Percentiles rank a stretch among this genome's conserved stretches.
These are phyloP conservation scores for Dipodomys spectabilis DNA, from an alignment of 2,113 vertebrate genomes.

Conservation along the genomic window DNA sequence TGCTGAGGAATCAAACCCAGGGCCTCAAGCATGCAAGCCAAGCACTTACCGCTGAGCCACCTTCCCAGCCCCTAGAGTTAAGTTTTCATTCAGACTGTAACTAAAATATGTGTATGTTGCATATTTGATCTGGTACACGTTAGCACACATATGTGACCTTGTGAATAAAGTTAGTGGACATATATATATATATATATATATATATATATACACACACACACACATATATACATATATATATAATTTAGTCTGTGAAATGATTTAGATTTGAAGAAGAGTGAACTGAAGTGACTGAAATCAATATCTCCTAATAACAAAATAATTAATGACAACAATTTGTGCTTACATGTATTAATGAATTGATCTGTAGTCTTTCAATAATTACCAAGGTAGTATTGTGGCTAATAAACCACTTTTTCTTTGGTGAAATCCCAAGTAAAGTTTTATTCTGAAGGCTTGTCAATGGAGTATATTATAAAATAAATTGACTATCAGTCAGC, in stretches of 20 bases:
- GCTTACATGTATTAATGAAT: not conserved
- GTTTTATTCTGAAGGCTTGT: slow-evolving; percentile 13
- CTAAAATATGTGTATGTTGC: not conserved
- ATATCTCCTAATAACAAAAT: not conserved
- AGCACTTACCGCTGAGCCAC: too few relatives aligned
- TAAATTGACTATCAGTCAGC: not conserved
- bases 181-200: too few relatives aligned
- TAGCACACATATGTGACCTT: not conserved
- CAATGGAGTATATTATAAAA: not conserved
- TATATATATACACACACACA: too few relatives aligned
- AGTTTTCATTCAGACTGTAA: not conserved
- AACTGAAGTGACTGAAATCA: not conserved
- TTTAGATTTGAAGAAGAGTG: not conserved
- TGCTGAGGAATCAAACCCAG: too few relatives aligned
- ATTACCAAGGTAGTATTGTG: not conserved
- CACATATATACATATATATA: too few relatives aligned
- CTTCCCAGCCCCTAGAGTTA: not conserved
- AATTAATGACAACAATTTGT: not conserved
- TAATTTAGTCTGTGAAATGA: not conserved
- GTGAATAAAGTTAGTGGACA: not conserved
- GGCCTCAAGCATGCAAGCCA: too few relatives aligned
- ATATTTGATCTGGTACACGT: not conserved
- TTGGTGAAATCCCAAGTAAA: slow-evolving; percentile 29
- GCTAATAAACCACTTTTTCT: not conserved
- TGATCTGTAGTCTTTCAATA: not conserved